Conservation (phyloP, 2,113 vertebrate genomes). For the Oreotrochilus melanogaster region DNA sequence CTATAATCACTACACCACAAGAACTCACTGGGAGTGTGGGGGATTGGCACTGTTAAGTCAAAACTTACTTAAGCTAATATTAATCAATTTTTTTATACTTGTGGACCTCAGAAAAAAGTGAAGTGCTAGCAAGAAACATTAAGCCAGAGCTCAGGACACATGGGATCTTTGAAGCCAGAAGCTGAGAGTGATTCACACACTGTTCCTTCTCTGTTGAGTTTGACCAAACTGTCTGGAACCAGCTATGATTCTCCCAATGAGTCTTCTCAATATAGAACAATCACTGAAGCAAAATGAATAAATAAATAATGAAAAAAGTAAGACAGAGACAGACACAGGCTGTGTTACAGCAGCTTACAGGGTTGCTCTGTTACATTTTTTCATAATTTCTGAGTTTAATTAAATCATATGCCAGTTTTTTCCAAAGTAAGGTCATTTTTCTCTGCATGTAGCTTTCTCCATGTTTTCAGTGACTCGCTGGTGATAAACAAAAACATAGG, state of each 20-base stretch:
- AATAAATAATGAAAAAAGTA: neutral
- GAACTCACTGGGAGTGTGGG: neutral
- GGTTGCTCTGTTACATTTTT: neutral
- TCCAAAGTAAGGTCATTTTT: neutral
- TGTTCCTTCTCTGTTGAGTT: neutral
- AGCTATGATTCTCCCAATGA: neutral
- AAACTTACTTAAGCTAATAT: neutral
- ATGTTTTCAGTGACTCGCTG: neutral
- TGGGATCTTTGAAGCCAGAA: neutral
- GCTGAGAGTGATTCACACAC: neutral
- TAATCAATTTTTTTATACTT: neutral
- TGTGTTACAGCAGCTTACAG: neutral
- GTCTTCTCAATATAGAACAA: neutral
- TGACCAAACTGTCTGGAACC: neutral
- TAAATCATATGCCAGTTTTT: neutral
- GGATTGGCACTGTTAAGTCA: neutral
- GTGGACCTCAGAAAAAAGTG: neutral
- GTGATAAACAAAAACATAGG: neutral
- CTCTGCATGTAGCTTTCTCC: neutral
- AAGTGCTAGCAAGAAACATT: neutral
- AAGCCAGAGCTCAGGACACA: neutral
- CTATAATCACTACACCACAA: neutral
- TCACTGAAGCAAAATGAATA: neutral
- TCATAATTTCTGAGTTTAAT: neutral
- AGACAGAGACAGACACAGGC: neutral